Conservation (phyloP, 2,113 vertebrate genomes). For the Mormyrus lacerda region DNA sequence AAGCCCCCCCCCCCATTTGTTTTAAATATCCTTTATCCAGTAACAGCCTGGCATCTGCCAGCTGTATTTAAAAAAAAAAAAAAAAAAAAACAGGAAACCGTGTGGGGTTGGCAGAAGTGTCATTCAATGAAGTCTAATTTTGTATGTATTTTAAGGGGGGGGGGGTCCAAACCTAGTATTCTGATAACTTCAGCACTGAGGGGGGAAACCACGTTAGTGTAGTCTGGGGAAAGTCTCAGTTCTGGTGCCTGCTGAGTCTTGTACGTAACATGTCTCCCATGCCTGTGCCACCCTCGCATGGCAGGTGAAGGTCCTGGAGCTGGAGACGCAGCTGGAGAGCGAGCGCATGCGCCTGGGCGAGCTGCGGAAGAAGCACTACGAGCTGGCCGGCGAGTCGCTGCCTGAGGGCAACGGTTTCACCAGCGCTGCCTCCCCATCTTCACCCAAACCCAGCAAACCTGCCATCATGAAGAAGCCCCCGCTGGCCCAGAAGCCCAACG, state of each 20-base stretch:
- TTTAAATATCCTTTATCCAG: neutral
- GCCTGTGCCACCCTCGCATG: neutral
- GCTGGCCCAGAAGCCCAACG: slow-evolving; percentile 75
- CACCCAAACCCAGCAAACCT: slow-evolving; percentile 52
- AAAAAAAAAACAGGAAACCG: neutral
- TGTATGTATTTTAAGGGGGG: neutral
- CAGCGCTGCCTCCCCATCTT: slow-evolving; percentile 27
- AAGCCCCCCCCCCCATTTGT: neutral
- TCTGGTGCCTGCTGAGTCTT: neutral
- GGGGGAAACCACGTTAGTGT: neutral
- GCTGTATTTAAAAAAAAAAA: neutral
- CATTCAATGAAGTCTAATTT: neutral
- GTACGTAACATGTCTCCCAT: neutral
- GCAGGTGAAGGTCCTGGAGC: slow-evolving; percentile 89
- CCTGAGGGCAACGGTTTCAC: slow-evolving; percentile 45
- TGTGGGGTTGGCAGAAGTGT: neutral
- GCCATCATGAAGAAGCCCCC: slow-evolving; percentile 71
- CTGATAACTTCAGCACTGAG: neutral
- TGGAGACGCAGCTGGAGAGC: slow-evolving; percentile 76
- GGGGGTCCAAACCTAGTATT: neutral
- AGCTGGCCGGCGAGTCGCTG: slow-evolving; percentile 58
- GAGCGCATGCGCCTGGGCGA: slow-evolving; percentile 83
- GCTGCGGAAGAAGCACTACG: slow-evolving; percentile 86
- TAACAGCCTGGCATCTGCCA: neutral
- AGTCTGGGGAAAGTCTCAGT: neutral